A percentile compares a stretch with the other conserved stretches of the same genome.
Conservation (phyloP, 2,113 vertebrate species). For the Spheniscus mendiculus region DNA sequence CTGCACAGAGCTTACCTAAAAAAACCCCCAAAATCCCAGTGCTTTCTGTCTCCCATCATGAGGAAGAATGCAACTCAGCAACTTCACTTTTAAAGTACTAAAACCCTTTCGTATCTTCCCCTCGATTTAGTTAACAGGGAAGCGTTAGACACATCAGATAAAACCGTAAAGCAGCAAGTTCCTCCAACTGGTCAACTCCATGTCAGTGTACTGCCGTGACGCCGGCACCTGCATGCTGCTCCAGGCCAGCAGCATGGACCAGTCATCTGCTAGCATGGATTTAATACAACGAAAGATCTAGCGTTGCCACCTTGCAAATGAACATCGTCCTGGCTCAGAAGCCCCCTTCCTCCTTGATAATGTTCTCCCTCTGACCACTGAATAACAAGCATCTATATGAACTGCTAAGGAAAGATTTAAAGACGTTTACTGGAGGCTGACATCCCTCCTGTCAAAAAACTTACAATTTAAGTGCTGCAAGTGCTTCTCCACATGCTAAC, state of each 20-base stretch:
- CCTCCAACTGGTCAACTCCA: not conserved
- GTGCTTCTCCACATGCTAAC: accelerated
- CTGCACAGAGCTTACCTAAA: not conserved
- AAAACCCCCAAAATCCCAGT: not conserved
- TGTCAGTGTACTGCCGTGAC: accelerated
- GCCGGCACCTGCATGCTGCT: not conserved
- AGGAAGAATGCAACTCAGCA: not conserved
- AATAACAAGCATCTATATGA: not conserved
- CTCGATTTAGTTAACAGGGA: not conserved
- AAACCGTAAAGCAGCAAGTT: accelerated
- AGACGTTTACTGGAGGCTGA: not conserved
- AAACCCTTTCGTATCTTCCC: not conserved
- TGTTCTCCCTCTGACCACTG: not conserved
- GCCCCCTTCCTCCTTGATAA: not conserved
- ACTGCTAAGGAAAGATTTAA: not conserved
- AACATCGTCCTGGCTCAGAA: not conserved
- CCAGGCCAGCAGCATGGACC: not conserved
- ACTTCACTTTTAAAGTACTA: not conserved
- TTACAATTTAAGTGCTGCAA: not conserved
- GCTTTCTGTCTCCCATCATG: not conserved
- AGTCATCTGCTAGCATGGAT: accelerated
- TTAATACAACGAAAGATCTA: not conserved
- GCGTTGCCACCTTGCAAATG: not conserved
- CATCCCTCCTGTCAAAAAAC: not conserved
- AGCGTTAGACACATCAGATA: not conserved